These are phyloP conservation scores for Eupelmus urozonus DNA, from an alignment of 2,888 invertebrate genomes.

Conservation along the genomic window DNA sequence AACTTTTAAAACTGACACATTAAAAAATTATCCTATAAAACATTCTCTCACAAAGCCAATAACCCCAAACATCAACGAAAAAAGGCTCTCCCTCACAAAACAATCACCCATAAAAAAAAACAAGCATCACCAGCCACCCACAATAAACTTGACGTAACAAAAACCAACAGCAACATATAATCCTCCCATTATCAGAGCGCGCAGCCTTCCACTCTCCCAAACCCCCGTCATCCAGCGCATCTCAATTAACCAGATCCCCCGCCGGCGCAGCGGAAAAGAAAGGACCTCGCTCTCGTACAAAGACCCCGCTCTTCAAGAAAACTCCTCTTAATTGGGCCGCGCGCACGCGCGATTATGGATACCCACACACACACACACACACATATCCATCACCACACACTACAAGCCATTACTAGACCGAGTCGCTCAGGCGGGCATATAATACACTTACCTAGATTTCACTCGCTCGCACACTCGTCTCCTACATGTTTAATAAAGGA, in stretches of 20 bases:
- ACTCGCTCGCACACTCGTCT: conserved; percentile 64
- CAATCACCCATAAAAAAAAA: no score
- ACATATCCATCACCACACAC: no score
- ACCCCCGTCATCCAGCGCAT: not conserved
- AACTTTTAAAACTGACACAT: no score
- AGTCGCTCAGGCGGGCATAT: conserved; percentile 75
- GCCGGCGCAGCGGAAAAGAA: not conserved
- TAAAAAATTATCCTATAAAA: no score
- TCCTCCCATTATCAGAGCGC: conserved; percentile 50
- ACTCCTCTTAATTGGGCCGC: conserved; percentile 54
- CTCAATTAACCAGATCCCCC: conserved; percentile 2
- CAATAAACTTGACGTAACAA: conserved; percentile 39
- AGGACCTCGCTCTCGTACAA: no score
- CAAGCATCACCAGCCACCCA: not conserved
- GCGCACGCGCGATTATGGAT: conserved; percentile 66
- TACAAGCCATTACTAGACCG: conserved; percentile 77
- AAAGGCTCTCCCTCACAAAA: no score
- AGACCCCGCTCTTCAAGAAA: no score
- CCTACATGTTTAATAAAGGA: conserved; percentile 17
- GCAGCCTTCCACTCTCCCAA: not conserved
- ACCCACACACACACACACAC: no score
- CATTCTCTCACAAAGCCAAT: no score
- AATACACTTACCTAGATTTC: conserved; percentile 78
- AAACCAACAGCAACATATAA: conserved; percentile 12
- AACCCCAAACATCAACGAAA: no score